These are phyloP conservation scores for Monopterus albus DNA, from an alignment of 2,113 vertebrate genomes.

Conservation along the genomic window DNA sequence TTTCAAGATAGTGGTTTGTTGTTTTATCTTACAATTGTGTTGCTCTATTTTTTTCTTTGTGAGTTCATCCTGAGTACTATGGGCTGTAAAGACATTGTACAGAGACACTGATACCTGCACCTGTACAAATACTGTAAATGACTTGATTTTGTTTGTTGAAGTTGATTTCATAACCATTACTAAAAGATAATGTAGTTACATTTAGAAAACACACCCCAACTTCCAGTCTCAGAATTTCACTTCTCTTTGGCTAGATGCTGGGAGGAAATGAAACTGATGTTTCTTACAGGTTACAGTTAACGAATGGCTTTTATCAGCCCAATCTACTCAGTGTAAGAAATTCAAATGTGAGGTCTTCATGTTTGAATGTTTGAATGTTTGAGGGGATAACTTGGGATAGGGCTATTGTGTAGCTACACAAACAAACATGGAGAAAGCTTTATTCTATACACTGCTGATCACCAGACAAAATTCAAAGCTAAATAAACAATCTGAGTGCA, in stretches of 20 bases:
- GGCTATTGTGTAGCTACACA: background rate
- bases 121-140: no score
- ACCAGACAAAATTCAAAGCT: background rate
- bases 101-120: no score
- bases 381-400: background rate
- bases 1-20: background rate
- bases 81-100: no score
- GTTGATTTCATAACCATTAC: no score
- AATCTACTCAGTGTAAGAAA: no score
- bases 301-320: background rate
- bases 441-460: background rate
- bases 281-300: background rate
- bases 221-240: constrained; percentile 22
- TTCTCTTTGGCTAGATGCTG: constrained; percentile 9
- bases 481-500: background rate
- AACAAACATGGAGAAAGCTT: background rate
- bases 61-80: no score
- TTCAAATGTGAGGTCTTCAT: no score
- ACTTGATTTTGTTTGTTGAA: no score
- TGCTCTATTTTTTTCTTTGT: no score
- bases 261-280: constrained; percentile 49
- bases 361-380: no score
- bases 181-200: no score
- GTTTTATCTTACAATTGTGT: background rate
- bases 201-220: background rate